Base-by-base conservation (phyloP, 2,113 vertebrate species). In the Phocoena phocoena region DNA sequence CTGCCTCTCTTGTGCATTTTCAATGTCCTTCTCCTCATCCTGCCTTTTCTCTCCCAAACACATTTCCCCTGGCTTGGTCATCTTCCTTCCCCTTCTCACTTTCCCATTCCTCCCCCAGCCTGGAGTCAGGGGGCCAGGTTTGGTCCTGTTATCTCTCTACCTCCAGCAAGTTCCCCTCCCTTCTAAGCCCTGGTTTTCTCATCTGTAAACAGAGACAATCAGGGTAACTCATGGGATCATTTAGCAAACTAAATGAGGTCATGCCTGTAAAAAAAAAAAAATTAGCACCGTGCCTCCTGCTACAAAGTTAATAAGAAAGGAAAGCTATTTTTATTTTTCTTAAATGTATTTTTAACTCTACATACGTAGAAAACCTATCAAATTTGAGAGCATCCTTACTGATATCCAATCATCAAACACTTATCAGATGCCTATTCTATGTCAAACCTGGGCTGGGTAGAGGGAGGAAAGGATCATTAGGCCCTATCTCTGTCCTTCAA, bases 11-110 rank as follows among this genome's bases (percentile, higher is more conserved):
- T n/a, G 8, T 36, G 38, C 25, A 6, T 31, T 87, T 87, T 79
- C n/a, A 50, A 38, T 11, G 58, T 68, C 11, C 38, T 60, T n/a
- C 26, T 38, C 50, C 36, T 74, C 58, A 33, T 20, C n/a, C 7
- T 23, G 8, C 67, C 82, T 77, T 88, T 89, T 92, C 83, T 83
- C 31, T 68, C 5, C 70, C 53, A 80, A 8, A 71, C 7, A 53
- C 2, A 63, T 6, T 55, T 74, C 31, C 9, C 3, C 5, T 20
- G 2, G 5, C 17, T 33, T 47, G 33, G n/a, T 67, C 79, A 38
- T 85, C 67, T 55, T 91, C 44, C 89, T 96, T 93, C 62, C 81
- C 41, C 50, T 87, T 96, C 88, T 88, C 65, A 50, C 50, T 80
- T 94, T 86, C 65, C 65, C 41, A 7, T 93, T 93, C 17, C 67